Evolutionary conservation across 2,113 vertebrate genomes (phyloP), one percentile per base, ranked within the genome.

Genomic region (Tachycineta bicolor): DNA sequence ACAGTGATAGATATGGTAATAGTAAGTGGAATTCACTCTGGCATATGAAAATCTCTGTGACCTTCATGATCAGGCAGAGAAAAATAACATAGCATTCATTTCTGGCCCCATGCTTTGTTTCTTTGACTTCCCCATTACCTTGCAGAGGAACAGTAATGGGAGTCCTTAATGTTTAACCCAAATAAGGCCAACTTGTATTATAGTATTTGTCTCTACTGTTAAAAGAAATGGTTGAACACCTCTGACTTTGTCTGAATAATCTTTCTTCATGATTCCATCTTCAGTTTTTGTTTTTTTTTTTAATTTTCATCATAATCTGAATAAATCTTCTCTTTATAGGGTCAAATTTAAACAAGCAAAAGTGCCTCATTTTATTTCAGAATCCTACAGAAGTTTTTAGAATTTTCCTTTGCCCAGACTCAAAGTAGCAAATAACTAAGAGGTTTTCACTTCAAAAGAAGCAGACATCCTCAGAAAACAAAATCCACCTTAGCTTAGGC

Each of bases 1-100:
- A 39, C 18, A 16, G 14, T 5, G 31, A 14, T 11, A 37, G 6
- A 21, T 22, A 28, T 0, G 3, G 24, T 14, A 21, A 44, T 0
- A 29, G 6, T 14, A 34, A 44, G 41, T 17, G 59, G 23, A 33
- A 52, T 60, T 84, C 60, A 53, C 50, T 16, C 33, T 56, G 34
- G 18, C 23, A 4, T 12, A 19, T 6, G 4, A n/a, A 52, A 25
- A 52, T 14, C 26, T 28, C 74, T 12, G 12, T 69, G 82, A 77
- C 25, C 39, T 76, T 63, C 43, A 14, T 5, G 12, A 33, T 14
- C n/a, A 33, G 14, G 23, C 37, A 47, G 33, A 52, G 41, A 74
- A 78, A 33, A 77, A 77, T 15, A 60, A 44, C 41, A 14, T 13
- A 0, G 0, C 23, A 37, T 69, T 60, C n/a, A 3, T 53, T 53